These are phyloP conservation scores for Trachythela sp. DNA, from an alignment of 64 coral and sea anemone genomes.

Conservation along the genomic window DNA sequence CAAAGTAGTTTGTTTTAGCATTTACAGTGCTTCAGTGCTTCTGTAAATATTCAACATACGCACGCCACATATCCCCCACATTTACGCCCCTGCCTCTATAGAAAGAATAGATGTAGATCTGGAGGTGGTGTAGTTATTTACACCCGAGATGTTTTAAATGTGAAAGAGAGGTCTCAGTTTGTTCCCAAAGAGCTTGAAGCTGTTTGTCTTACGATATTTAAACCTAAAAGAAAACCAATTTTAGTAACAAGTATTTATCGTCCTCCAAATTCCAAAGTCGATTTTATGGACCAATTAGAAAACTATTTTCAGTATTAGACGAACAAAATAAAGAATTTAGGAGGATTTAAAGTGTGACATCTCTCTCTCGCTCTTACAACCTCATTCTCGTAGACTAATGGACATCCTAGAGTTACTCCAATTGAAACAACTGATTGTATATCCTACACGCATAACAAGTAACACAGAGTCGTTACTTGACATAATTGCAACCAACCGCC, in stretches of 20 bases:
- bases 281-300: neutral
- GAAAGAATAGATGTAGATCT: constrained; percentile 28
- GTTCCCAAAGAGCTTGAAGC: constrained; percentile 36
- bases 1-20: too few relatives aligned
- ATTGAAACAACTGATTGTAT: constrained; percentile 32
- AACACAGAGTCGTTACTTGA: too few relatives aligned
- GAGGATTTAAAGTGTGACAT: constrained; percentile 44
- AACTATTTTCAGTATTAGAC: constrained; percentile 15
- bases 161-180: constrained; percentile 18
- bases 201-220: constrained; percentile 36
- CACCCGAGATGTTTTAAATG: constrained; percentile 24
- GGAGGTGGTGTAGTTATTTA: constrained; percentile 43
- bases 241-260: constrained; percentile 31
- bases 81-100: too few relatives aligned
- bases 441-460: constrained; percentile 51
- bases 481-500: constrained; percentile 52
- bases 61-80: too few relatives aligned
- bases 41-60: too few relatives aligned
- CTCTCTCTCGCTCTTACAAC: constrained; percentile 22
- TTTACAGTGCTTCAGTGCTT: too few relatives aligned
- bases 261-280: constrained; percentile 27
- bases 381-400: constrained; percentile 31
- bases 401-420: constrained; percentile 40
- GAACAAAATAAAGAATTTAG: constrained; percentile 39
- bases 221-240: constrained; percentile 33